Conservation (phyloP, 92 coral and sea anemone species). For the Porites evermanni region DNA sequence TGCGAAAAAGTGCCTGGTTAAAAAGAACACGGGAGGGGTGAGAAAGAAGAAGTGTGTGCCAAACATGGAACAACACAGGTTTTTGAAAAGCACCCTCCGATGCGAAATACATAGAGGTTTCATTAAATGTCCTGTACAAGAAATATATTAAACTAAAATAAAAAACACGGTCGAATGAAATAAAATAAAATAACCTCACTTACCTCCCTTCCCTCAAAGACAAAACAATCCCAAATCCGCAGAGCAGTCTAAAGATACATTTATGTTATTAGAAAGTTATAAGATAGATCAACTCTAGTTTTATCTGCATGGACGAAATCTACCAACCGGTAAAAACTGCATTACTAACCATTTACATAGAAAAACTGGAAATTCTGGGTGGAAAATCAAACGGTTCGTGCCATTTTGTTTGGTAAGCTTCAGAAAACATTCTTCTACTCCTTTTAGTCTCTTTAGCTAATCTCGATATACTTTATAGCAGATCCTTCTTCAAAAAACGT, state of each 20-base stretch:
- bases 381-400: no score
- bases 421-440: no score
- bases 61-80: not conserved
- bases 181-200: not conserved
- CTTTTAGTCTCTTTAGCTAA: no score
- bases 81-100: not conserved
- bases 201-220: slow-evolving; percentile 87
- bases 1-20: slow-evolving; percentile 78
- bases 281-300: not conserved
- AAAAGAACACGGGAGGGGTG: slow-evolving; percentile 6
- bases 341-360: no score
- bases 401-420: no score
- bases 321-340: no score
- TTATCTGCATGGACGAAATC: not conserved
- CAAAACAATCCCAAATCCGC: slow-evolving; percentile 88
- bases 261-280: not conserved
- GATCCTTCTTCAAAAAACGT: no score
- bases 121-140: no score
- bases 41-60: not conserved
- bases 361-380: no score
- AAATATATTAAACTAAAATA: no score
- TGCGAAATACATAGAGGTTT: not conserved
- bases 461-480: no score
- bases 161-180: no score
- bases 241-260: slow-evolving; percentile 69